Evolutionary conservation across 2,113 vertebrate species (phyloP).

Genomic region (Phaethornis superciliosus): DNA sequence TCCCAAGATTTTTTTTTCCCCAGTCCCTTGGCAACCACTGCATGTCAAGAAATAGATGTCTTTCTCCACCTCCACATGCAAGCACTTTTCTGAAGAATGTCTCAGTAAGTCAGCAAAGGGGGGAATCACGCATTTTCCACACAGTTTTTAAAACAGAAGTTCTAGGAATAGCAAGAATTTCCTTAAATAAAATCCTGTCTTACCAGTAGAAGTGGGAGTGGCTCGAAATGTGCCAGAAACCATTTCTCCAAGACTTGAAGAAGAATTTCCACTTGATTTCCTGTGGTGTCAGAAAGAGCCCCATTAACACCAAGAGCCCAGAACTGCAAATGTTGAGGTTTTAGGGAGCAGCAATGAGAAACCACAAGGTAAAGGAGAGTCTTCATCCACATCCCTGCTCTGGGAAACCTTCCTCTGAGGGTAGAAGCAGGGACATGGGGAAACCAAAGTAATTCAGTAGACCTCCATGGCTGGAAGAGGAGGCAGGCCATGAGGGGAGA

Average conservation of each 20-base stretch:
- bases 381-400: background rate
- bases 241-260: slow-evolving; percentile 97
- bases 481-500: too few relatives aligned
- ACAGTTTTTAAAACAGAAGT: background rate
- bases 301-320: background rate
- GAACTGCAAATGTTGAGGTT: background rate
- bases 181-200: slow-evolving; percentile 3
- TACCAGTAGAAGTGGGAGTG: slow-evolving; percentile 90
- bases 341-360: background rate
- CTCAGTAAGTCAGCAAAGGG: background rate
- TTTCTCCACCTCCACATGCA: background rate
- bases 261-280: slow-evolving; percentile 96
- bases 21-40: background rate
- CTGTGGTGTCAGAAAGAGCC: slow-evolving; percentile 66
- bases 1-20: background rate
- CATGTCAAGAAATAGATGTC: background rate
- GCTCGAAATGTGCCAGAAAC: slow-evolving; percentile 94
- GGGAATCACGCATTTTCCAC: background rate
- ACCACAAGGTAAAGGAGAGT: background rate
- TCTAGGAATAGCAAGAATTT: background rate
- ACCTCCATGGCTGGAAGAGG: too few relatives aligned
- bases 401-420: background rate
- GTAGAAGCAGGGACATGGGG: background rate
- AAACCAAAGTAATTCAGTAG: background rate
- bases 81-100: background rate